Evolutionary conservation across 2,113 vertebrate genomes (phyloP), one percentile per base, ranked within the genome.

Genomic region (Mus musculus): DNA sequence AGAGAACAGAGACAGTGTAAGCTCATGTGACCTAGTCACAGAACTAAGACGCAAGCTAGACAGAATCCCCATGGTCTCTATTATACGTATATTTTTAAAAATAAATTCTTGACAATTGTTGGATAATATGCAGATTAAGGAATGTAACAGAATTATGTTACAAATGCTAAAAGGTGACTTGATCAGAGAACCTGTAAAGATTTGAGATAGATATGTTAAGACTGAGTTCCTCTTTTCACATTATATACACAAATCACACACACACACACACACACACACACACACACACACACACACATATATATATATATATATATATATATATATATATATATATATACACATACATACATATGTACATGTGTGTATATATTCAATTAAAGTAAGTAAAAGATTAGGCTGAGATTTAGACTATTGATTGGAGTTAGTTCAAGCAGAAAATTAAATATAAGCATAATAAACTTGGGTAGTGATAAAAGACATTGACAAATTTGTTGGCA

Each of bases 401-500:
- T 30, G 24, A 73, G 14, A 28, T 5, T 28, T 22, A 73, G 8
- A 28, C n/a, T 59, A 72, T 88, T 88, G 36, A 39, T 8, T 73
- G 36, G 3, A 4, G 28, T 89, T 75, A 92, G 26, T 86, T 95
- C 72, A 89, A 81, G 72, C 88, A 88, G 72, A 75, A 85, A 92
- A 96, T 81, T 86, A 95, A 92, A 69, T 65, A 78, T 80, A 14
- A 85, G 26, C 54, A 92, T 92, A 80, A 56, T 84, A 67, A 89
- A 94, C 71, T 65, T 81, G 9, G 11, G 3, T 7, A 10, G 4
- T 80, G 63, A 65, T 24, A 61, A 78, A 90, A 90, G 36, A 76
- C 22, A 76, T 17, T 92, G 49, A 73, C 11, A 89, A 90, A 63
- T 71, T 88, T 87, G 12, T 87, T 90, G 46, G 54, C 54, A 85